Evolutionary conservation across 2,113 vertebrate species (phyloP).

Genomic region (Redunca redunca): DNA sequence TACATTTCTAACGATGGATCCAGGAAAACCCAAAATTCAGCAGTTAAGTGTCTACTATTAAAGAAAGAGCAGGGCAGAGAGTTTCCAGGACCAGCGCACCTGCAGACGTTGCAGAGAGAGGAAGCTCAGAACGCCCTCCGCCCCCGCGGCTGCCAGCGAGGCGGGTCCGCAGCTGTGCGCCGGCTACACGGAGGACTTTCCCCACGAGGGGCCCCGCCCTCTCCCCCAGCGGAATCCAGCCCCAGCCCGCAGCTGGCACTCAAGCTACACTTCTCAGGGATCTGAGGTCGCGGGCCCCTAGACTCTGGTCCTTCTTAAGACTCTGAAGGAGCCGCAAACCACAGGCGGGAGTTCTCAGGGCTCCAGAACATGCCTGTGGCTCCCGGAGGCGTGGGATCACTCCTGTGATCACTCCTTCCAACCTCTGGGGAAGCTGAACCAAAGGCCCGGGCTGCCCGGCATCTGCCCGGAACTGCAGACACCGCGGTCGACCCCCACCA

Average conservation of each 20-base stretch:
- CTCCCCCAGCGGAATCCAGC: neutral
- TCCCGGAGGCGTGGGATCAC: neutral
- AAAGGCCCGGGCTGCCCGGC: rapidly evolving
- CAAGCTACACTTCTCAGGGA: neutral
- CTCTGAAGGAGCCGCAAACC: neutral
- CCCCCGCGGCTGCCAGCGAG: conserved; percentile 58
- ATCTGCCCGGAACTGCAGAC: neutral
- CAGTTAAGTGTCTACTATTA: neutral
- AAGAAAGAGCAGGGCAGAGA: conserved; percentile 56
- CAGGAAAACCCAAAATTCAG: neutral
- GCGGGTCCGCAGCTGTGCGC: conserved; percentile 48
- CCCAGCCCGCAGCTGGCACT: neutral
- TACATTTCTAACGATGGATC: neutral
- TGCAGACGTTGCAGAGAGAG: conserved; percentile 61
- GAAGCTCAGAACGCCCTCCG: conserved; percentile 72
- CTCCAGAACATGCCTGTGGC: neutral
- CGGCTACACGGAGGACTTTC: conserved; percentile 26
- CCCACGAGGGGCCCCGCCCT: conserved; percentile 20
- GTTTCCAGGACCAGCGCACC: conserved; percentile 71
- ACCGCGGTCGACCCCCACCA: rapidly evolving
- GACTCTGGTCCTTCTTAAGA: neutral
- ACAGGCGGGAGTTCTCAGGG: neutral
- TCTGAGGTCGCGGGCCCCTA: neutral
- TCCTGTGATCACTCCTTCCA: neutral
- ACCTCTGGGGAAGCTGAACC: neutral